These are phyloP conservation scores for Bugulina stolonifera DNA, from an alignment of 2,888 invertebrate genomes.

Conservation along the genomic window DNA sequence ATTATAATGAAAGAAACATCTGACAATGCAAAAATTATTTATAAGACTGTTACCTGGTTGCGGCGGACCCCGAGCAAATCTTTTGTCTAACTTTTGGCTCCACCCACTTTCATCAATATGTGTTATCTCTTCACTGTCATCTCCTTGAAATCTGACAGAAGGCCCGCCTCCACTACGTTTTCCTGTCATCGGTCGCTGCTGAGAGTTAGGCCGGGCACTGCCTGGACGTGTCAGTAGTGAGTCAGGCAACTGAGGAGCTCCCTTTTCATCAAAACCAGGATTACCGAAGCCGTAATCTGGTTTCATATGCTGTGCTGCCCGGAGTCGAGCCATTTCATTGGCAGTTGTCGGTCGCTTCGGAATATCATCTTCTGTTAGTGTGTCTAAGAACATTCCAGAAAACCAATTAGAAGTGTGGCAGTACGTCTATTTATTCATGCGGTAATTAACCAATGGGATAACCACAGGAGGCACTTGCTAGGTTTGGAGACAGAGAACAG, in stretches of 20 bases:
- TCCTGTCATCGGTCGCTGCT: too few relatives aligned
- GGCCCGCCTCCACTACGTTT: not conserved
- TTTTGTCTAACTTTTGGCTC: not conserved
- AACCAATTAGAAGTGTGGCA: too few relatives aligned
- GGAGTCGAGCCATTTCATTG: not conserved
- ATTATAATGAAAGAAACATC: too few relatives aligned
- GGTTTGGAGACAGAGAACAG: too few relatives aligned
- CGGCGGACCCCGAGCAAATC: not conserved
- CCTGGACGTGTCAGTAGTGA: not conserved
- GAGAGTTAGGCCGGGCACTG: not conserved
- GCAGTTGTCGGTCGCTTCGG: not conserved
- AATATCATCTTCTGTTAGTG: not conserved
- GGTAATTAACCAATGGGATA: too few relatives aligned
- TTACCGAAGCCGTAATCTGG: not conserved
- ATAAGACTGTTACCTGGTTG: too few relatives aligned
- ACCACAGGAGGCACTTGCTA: too few relatives aligned
- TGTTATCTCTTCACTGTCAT: not conserved
- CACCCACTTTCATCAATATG: not conserved
- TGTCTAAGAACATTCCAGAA: not conserved
- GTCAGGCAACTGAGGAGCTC: not conserved
- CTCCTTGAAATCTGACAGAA: not conserved
- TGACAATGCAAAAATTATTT: too few relatives aligned
- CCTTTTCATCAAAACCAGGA: not conserved
- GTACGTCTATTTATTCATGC: too few relatives aligned
- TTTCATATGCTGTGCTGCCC: not conserved